Base-by-base conservation (phyloP, 2,888 invertebrate species). In the Muscina levida region DNA sequence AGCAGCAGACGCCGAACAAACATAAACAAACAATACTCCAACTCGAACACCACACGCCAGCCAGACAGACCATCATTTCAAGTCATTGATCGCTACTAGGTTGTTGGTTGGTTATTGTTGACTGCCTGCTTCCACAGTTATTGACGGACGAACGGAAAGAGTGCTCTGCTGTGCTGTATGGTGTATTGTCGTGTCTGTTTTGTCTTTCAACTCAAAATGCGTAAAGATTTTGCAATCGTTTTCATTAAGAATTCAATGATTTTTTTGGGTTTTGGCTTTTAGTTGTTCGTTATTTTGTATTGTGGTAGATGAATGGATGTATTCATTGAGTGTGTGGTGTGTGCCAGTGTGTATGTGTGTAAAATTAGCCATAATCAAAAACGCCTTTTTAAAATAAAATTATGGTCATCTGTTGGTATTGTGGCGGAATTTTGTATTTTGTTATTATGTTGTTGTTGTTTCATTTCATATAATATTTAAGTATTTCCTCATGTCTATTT, bases 191-290 rank as follows among this genome's bases (percentile, higher is more conserved):
- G 57, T 59, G 59, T 1, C 2, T 22, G 51, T 17, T n/a, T n/a
- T 31, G 17, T 48, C 37, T 15, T 6, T 57, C 59, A 22, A 39
- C 39, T 62, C 37, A 42, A 62, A 62, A 72, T 76, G 80, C 73
- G 66, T 71, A 66, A 73, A 74, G 67, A 74, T 81, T 81, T 81
- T 74, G 81, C 81, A 77, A 77, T 81, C 59, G 70, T 56, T 77
- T 71, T 77, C 73, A 77, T 81, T 77, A 81, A 81, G 80, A 81
- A 81, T 81, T 81, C 73, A 81, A 57, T 72, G 57, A 13, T 74
- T 37, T 73, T 31, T 1, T 59, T 72, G 26, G 15, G 15, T 13
- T 65, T 53, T 19, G 10, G 10, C 15, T 0, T 67, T 37, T 31
- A 39, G 24, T 31, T 31, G n/a, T 31, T 8, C 3, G 31, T 31